These are phyloP conservation scores for Lophotis ruficrista DNA, from an alignment of 2,113 vertebrate species.

Conservation along the genomic window DNA sequence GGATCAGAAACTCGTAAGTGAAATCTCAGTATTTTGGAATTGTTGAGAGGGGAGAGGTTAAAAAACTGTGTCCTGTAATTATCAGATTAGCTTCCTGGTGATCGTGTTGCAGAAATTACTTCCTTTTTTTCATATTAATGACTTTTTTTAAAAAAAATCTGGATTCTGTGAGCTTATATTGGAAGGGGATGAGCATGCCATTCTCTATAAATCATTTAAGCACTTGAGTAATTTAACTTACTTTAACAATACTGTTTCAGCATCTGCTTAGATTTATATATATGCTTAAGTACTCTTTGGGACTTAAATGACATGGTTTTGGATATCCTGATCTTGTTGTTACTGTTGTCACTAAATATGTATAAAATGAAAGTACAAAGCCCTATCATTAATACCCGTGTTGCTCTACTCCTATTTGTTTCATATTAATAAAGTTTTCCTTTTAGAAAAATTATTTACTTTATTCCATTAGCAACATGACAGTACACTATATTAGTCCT, in stretches of 20 bases:
- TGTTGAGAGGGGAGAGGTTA: background rate
- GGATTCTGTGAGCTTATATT: background rate
- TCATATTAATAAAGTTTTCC: slow-evolving; percentile 26
- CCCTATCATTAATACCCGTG: background rate
- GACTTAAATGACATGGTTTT: background rate
- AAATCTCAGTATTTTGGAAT: background rate
- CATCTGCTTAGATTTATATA: background rate
- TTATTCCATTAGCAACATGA: background rate
- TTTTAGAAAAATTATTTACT: background rate
- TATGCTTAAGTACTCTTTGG: background rate
- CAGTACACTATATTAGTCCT: background rate
- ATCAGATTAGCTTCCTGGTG: background rate
- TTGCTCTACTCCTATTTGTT: slow-evolving; percentile 22
- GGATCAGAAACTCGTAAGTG: background rate
- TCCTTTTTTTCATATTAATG: background rate
- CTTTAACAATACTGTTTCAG: background rate
- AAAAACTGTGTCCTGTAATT: background rate
- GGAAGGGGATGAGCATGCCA: background rate
- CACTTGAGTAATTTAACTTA: background rate
- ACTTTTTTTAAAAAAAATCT: background rate
- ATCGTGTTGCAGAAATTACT: background rate
- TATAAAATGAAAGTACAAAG: background rate
- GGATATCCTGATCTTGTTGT: background rate
- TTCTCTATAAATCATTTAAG: background rate
- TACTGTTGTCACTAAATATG: background rate